Evolutionary conservation across 2,888 invertebrate species (phyloP).

Genomic region (Drosophila leonis): DNA sequence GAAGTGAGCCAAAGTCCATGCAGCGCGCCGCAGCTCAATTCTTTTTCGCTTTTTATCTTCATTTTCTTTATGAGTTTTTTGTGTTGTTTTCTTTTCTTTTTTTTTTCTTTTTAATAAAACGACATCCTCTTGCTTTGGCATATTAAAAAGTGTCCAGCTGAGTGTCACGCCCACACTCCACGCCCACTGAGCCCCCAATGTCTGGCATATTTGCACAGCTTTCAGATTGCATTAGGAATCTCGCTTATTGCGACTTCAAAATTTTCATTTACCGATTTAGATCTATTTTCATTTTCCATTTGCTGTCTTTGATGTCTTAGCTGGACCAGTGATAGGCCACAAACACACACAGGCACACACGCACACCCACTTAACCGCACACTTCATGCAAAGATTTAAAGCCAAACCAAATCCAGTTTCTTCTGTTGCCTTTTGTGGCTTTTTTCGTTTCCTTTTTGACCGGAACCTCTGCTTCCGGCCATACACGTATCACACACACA

Average conservation of each 20-base stretch:
- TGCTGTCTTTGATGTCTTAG: constrained; percentile 43
- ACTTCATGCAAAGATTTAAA: neutral
- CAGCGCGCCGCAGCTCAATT: neutral
- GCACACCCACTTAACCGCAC: neutral
- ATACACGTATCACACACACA: neutral
- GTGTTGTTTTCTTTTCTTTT: too few relatives aligned
- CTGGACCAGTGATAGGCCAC: neutral
- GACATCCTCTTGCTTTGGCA: constrained; percentile 33
- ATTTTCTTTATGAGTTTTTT: neutral
- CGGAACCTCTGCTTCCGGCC: neutral
- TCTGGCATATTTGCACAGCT: constrained; percentile 9
- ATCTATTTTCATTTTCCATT: constrained; percentile 24
- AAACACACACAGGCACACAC: neutral
- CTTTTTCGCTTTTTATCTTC: constrained; percentile 15
- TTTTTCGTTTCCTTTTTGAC: neutral
- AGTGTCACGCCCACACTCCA: neutral
- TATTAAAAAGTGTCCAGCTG: constrained; percentile 69
- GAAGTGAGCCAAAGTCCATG: constrained; percentile 28
- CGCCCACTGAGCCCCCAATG: constrained; percentile 11
- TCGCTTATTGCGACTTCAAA: neutral
- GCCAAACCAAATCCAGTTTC: neutral
- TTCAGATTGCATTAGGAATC: constrained; percentile 17
- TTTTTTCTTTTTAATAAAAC: constrained; percentile 52
- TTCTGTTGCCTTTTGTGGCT: constrained; percentile 1
- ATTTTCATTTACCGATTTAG: constrained; percentile 25